phyloP scores from a whole-genome alignment of 2,113 vertebrate species.

The Rhinoderma darwinii region DNA sequence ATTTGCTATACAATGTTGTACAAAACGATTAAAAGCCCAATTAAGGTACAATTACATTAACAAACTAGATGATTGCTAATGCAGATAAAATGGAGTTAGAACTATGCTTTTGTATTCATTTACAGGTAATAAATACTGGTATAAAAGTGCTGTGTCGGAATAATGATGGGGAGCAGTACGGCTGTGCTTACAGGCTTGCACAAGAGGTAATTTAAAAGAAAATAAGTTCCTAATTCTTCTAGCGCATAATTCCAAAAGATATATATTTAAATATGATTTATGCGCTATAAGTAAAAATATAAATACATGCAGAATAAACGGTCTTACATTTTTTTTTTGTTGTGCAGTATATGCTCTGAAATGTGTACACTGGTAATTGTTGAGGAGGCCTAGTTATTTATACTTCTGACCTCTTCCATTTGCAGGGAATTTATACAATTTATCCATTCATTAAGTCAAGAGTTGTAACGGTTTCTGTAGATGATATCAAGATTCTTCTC shows the following conservation, averaged over 20 bases:
- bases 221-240: too few relatives aligned
- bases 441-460: constrained; percentile 93
- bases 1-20: too few relatives aligned
- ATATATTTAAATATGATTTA: too few relatives aligned
- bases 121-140: constrained; percentile 94
- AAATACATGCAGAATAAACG: background rate
- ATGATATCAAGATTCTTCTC: constrained; percentile 93
- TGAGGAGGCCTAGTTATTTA: constrained; percentile 24
- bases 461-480: constrained; percentile 84
- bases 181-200: constrained; percentile 92
- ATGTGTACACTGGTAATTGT: background rate
- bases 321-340: constrained; percentile 52
- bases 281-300: background rate
- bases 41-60: too few relatives aligned
- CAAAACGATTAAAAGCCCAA: too few relatives aligned
- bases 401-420: constrained; percentile 53
- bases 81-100: too few relatives aligned
- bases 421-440: constrained; percentile 90
- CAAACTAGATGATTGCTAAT: too few relatives aligned
- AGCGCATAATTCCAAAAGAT: too few relatives aligned
- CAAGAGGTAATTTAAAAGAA: constrained; percentile 96
- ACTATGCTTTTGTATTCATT: constrained; percentile 21
- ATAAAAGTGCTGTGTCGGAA: constrained; percentile 97
- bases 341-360: background rate
- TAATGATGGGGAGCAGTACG: constrained; percentile 91